Base-by-base conservation (phyloP, 1,140 invertebrate genomes). In the Cataglyphis hispanica region DNA sequence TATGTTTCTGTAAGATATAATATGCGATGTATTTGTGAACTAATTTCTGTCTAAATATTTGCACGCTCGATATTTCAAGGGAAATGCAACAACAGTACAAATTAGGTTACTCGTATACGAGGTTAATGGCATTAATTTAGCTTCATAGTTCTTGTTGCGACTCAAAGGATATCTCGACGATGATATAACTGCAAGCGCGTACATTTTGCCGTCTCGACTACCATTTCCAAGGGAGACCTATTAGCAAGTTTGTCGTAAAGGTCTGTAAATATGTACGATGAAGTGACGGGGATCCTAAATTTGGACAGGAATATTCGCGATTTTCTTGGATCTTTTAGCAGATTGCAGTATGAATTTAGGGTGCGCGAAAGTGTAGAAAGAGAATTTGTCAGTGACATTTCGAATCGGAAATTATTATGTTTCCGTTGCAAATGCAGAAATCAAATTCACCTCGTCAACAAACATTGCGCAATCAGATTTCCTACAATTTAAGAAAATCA, bases 111-210 rank as follows among this genome's bases (percentile, higher is more conserved):
- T 53, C 72, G 60, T 74, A 61, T 76, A 63, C 63, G 19, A 37
- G 81, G 70, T 87, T 87, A 88, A 88, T 78, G 74, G 34, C 64
- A 85, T 85, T 85, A 83, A 86, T 85, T 85, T 85, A 69, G 58
- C 72, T 43, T 56, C 22, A 75, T 46, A 60, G 64, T 76, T 64
- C 77, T 88, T 87, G 81, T 76, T 81, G 56, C 58, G 13, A 66
- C 46, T 34, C 25, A 67, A 66, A 84, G 74, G 81, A 53, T 86
- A 58, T 75, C 16, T 58, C 31, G 77, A 50, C 76, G 25, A 61
- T 69, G 85, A 87, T 61, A 87, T 88, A 88, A 88, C 86, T 63
- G 67, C 16, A 34, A 34, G 25, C 63, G 77, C 64, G 69, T 37
- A 19, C 67, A 27, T 83, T 83, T 83, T 83, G 67, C 78, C 53